phyloP scores from a whole-genome alignment of 2,113 vertebrate genomes.

The Asarcornis scutulata region DNA sequence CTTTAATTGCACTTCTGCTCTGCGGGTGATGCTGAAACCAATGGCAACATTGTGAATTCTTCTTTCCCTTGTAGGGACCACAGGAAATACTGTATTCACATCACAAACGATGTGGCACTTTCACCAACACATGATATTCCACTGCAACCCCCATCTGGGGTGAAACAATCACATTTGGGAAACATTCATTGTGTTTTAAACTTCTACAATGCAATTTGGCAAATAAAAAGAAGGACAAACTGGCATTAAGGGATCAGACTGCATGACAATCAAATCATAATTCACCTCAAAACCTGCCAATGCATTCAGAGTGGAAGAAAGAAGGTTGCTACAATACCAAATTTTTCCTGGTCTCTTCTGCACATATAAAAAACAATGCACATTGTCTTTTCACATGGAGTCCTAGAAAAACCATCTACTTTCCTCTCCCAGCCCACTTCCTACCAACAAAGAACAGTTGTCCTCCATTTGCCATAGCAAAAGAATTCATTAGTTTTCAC shows the following conservation, averaged over 20 bases:
- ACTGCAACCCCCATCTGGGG: not conserved
- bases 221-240: not conserved
- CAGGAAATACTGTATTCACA: not conserved
- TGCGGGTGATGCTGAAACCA: not conserved
- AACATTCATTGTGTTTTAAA: not conserved
- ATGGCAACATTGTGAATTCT: not conserved
- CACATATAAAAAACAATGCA: not conserved
- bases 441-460: not conserved
- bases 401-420: not conserved
- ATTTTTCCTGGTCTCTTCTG: not conserved
- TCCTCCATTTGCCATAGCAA: not conserved
- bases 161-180: not conserved
- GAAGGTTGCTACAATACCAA: not conserved
- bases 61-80: not conserved
- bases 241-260: not conserved
- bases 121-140: fast-evolving
- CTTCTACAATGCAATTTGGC: not conserved
- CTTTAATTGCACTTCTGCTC: not conserved
- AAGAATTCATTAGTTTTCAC: not conserved
- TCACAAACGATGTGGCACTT: not conserved
- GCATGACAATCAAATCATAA: not conserved
- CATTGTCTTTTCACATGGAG: not conserved
- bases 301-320: not conserved
- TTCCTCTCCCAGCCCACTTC: not conserved
- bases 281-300: not conserved